These are phyloP conservation scores for Chascanopsetta lugubris DNA, from an alignment of 2,113 vertebrate genomes.

Conservation along the genomic window DNA sequence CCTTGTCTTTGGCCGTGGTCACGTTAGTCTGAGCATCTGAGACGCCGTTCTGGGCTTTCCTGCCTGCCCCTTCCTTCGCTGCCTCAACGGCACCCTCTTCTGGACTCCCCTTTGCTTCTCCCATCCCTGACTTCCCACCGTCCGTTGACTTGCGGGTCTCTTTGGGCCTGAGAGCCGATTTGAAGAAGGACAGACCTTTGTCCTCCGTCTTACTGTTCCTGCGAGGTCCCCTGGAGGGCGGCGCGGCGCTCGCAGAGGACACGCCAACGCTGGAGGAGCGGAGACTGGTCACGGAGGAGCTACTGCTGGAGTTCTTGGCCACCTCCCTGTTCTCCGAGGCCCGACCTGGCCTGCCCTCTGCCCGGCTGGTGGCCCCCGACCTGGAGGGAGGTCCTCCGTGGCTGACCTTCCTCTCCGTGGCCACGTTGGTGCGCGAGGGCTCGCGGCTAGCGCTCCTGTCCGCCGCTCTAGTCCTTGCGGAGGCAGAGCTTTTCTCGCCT, in stretches of 20 bases:
- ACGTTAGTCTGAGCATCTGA: conserved; percentile 66
- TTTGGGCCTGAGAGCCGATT: conserved; percentile 93
- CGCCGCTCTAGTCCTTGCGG: conserved; percentile 74
- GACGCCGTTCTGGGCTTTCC: conserved; percentile 77
- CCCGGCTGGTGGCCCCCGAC: conserved; percentile 58
- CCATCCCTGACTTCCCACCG: conserved; percentile 80
- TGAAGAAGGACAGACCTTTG: conserved; percentile 96
- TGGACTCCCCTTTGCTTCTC: conserved; percentile 71
- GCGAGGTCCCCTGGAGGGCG: conserved; percentile 69
- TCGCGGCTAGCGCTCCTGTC: conserved; percentile 88
- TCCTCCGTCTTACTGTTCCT: conserved; percentile 94
- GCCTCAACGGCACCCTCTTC: conserved; percentile 66
- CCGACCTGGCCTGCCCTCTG: conserved; percentile 46
- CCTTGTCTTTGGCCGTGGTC: conserved; percentile 82
- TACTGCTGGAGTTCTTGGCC: conserved; percentile 84
- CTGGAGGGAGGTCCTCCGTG: conserved; percentile 59
- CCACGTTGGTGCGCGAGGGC: conserved; percentile 81
- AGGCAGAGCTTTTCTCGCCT: conserved; percentile 74
- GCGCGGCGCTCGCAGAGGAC: conserved; percentile 36
- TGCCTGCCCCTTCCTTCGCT: conserved; percentile 48
- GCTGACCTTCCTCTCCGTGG: conserved; percentile 66
- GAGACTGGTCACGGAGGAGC: conserved; percentile 92
- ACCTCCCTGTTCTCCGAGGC: conserved; percentile 53
- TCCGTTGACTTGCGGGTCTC: conserved; percentile 88
- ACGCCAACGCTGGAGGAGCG: conserved; percentile 82